Evolutionary conservation across 2,888 invertebrate species (phyloP).

Genomic region (Agonum fuliginosum): DNA sequence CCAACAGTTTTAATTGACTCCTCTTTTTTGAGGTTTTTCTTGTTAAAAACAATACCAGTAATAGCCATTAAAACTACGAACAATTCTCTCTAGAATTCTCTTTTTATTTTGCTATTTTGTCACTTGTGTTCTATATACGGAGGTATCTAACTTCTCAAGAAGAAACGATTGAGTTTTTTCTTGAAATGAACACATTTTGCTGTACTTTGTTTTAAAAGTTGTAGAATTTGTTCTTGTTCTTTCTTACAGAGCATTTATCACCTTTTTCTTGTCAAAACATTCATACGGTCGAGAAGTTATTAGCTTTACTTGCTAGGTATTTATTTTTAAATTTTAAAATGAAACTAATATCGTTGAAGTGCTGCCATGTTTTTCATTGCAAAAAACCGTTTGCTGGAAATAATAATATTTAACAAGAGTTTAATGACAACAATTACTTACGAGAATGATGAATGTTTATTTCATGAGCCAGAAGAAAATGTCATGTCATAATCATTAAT

Average conservation of each 20-base stretch:
- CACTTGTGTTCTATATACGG: slow-evolving; percentile 27
- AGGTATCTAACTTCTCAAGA: slow-evolving; percentile 24
- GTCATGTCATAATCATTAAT: no score
- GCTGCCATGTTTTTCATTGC: no score
- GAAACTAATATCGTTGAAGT: no score
- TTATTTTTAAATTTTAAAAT: no score
- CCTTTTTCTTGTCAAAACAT: slow-evolving; percentile 13
- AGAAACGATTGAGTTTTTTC: slow-evolving; percentile 33
- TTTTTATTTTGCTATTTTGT: slow-evolving; percentile 24
- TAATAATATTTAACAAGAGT: no score
- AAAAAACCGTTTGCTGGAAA: no score
- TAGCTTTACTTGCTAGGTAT: no score
- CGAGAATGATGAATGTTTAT: no score
- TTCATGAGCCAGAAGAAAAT: no score
- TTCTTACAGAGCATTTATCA: neutral
- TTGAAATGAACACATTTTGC: slow-evolving; percentile 26
- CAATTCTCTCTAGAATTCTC: neutral
- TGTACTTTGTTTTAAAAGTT: slow-evolving; percentile 36
- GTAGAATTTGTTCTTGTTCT: slow-evolving; percentile 19
- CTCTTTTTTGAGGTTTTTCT: neutral
- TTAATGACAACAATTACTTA: no score
- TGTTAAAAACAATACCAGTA: neutral
- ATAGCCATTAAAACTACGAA: neutral
- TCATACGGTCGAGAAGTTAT: slow-evolving; percentile 10
- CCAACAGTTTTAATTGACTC: no score